Evolutionary conservation across 2,797 vertebrate species (phyloP), one percentile per base, ranked within the genome.

Genomic region (Hyperoplus lanceolatus): DNA sequence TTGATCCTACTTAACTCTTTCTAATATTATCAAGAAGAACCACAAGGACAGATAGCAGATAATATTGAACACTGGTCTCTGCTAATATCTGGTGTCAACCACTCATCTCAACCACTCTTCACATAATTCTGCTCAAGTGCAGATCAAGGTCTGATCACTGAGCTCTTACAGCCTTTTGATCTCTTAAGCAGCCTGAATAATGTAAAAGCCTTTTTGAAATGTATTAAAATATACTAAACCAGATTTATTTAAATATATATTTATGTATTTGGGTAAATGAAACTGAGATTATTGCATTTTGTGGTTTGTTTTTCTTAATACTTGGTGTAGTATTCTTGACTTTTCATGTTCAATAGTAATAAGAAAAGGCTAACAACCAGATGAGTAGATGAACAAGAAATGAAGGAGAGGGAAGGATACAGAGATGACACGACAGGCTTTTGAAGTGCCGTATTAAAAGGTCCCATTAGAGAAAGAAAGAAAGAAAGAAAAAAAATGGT

Each of bases 381-480:
- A 66, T 12, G 21, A 36, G 13, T 8, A 38, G 42, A 66, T 59
- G 18, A 59, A 70, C 50, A 50, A 18, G 10, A 61, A 57, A 57
- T 43, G 21, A 51, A 71, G 39, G 48, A 45, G 45, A 46, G 46
- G 62, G 29, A 70, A 42, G 36, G 7, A 29, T 15, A 12, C 29
- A 38, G 11, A 57, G 36, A 56, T 45, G 45, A 70, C 29, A 11
- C 50, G 58, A 59, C 50, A 55, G 63, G 51, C 48, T 46, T 55
- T 49, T 51, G 7, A 50, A 71, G 29, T 60, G 39, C 53, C 2
- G 46, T 21, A 79, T 51, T 51, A 70, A 7, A 79, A 70, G 42
- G n/a, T 65, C 45, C 42, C 46, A 62, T 64, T 73, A 56, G 9
- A 16, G 11, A 18, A 6, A 56, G 29, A 29, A 29, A 29, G 29